A percentile compares a stretch with the other conserved stretches of the same genome.
Conservation (phyloP, 2,113 vertebrate species). For the Lophotis ruficrista region DNA sequence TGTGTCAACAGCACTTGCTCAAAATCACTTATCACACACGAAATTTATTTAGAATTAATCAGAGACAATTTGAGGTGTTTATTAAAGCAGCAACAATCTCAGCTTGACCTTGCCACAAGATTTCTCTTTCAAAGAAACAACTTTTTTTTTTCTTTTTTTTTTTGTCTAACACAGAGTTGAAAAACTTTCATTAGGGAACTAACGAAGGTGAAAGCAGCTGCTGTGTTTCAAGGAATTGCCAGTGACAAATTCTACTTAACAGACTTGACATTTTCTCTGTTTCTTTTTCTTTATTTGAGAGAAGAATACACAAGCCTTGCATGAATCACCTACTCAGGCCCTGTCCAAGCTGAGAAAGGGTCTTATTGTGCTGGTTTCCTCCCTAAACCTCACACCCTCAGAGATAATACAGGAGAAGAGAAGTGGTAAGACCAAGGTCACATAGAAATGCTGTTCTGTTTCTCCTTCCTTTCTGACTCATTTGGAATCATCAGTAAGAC, state of each 20-base stretch:
- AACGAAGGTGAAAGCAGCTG: neutral
- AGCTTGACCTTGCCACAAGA: slow-evolving; percentile 54
- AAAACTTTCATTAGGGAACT: slow-evolving; percentile 15
- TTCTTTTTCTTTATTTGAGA: neutral
- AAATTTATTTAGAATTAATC: slow-evolving; percentile 66
- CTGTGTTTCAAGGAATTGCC: neutral
- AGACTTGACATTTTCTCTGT: neutral
- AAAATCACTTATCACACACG: slow-evolving; percentile 2
- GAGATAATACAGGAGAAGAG: neutral
- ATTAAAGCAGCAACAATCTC: slow-evolving; percentile 40
- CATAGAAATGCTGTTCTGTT: neutral
- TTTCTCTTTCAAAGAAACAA: slow-evolving; percentile 22
- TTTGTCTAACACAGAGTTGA: neutral
- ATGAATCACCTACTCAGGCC: neutral
- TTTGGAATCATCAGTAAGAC: neutral
- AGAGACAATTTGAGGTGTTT: slow-evolving; percentile 54
- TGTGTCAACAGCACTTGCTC: slow-evolving; percentile 48
- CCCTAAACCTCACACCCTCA: neutral
- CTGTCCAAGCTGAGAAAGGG: neutral
- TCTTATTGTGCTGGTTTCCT: fast-evolving
- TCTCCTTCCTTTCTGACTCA: neutral
- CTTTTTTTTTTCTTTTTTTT: neutral
- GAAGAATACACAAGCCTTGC: neutral
- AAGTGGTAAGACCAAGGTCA: neutral
- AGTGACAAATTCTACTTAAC: neutral